Evolutionary conservation across 2,888 invertebrate genomes (phyloP).

Genomic region (Ditula angustiorana): DNA sequence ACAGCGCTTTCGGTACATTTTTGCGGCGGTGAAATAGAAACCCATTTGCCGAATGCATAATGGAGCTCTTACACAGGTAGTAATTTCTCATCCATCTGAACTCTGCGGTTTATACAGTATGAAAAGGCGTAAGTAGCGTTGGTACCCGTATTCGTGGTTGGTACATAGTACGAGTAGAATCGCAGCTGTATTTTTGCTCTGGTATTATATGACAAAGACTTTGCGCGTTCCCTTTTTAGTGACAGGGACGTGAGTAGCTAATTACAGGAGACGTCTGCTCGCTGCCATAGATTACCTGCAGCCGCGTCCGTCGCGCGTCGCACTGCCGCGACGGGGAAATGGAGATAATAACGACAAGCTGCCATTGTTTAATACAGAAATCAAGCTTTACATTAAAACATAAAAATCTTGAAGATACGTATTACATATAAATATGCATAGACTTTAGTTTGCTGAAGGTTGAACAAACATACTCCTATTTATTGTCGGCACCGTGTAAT

Average conservation of each 20-base stretch:
- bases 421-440: no score
- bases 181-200: constrained; percentile 29
- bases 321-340: constrained; percentile 52
- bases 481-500: no score
- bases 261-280: constrained; percentile 63
- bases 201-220: constrained; percentile 15
- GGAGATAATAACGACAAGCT: constrained; percentile 8
- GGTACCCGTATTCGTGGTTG: constrained; percentile 45
- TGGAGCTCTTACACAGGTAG: constrained; percentile 32
- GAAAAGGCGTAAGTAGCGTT: constrained; percentile 37
- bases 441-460: no score
- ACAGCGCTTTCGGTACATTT: constrained; percentile 39
- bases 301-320: constrained; percentile 37
- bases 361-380: constrained; percentile 1
- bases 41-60: constrained; percentile 36
- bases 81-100: constrained; percentile 34
- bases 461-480: no score
- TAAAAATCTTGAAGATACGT: no score
- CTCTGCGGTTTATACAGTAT: constrained; percentile 14
- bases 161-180: constrained; percentile 21
- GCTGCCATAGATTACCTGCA: constrained; percentile 59
- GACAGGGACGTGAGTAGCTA: constrained; percentile 59
- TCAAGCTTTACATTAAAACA: no score
- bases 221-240: constrained; percentile 51
- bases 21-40: constrained; percentile 38